phyloP scores from a whole-genome alignment of 2,113 vertebrate species.

The Leptosomus discolor region DNA sequence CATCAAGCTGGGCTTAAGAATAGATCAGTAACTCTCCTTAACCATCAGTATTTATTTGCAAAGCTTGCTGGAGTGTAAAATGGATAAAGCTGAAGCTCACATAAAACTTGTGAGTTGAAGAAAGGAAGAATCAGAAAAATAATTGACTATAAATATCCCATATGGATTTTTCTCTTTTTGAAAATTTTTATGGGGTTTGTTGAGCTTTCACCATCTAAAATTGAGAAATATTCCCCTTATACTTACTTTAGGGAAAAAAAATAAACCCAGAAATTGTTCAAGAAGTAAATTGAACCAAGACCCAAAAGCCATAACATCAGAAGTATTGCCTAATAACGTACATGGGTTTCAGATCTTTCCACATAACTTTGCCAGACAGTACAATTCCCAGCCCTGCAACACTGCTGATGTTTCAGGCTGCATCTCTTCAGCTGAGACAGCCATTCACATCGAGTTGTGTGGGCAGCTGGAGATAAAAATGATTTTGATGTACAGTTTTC shows the following conservation, averaged over 20 bases:
- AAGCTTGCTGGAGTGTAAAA: slow-evolving; percentile 25
- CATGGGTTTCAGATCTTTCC: neutral
- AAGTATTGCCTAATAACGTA: neutral
- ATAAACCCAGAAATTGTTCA: neutral
- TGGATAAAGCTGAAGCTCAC: neutral
- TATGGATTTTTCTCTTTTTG: neutral
- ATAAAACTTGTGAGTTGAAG: slow-evolving; percentile 2
- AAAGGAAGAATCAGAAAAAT: slow-evolving; percentile 28
- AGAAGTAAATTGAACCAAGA: neutral
- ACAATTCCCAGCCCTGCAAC: neutral
- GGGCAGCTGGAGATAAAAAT: neutral
- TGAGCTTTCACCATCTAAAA: neutral
- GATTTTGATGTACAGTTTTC: neutral
- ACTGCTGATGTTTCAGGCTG: neutral
- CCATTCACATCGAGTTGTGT: neutral
- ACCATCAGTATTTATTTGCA: slow-evolving; percentile 22
- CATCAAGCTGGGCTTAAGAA: neutral
- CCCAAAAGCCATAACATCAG: neutral
- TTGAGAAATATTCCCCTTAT: neutral
- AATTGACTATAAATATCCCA: slow-evolving; percentile 37
- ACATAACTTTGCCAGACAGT: neutral
- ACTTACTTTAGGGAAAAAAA: neutral
- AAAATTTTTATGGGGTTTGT: neutral
- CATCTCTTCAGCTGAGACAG: neutral
- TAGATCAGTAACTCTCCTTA: slow-evolving; percentile 15